Percentiles rank a stretch among this genome's conserved stretches.
Evolutionary conservation across 2,888 invertebrate genomes (phyloP).

Genomic region (Drosophila bunnanda): DNA sequence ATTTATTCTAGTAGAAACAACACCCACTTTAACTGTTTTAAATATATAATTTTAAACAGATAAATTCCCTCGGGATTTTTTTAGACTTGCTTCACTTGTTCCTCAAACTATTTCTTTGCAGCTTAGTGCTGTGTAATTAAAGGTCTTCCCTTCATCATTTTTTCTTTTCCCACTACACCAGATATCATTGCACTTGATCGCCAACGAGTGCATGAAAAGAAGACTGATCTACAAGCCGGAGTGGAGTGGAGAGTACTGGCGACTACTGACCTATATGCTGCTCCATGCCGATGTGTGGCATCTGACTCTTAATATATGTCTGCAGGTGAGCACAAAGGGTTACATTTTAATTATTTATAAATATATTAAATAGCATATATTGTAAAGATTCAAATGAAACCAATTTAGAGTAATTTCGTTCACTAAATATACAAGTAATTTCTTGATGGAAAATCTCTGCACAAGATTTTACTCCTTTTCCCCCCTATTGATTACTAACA

Average conservation of each 20-base stretch:
- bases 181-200: constrained; percentile 71
- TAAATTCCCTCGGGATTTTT: neutral
- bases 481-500: neutral
- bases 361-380: no score
- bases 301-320: constrained; percentile 90
- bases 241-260: constrained; percentile 86
- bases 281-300: constrained; percentile 92
- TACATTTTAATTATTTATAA: no score
- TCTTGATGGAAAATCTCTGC: no score
- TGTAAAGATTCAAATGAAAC: no score
- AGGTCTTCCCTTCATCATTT: constrained; percentile 27
- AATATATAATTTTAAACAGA: neutral
- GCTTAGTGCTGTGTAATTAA: constrained; percentile 35
- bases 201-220: constrained; percentile 66
- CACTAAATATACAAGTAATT: no score
- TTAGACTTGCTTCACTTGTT: neutral
- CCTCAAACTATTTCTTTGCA: neutral
- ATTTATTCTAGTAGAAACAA: neutral
- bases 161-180: neutral
- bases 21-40: neutral
- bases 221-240: constrained; percentile 73
- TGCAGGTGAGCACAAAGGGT: no score
- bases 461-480: neutral
- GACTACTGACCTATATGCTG: constrained; percentile 91
- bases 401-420: no score